A percentile compares a stretch with the other conserved stretches of the same genome.
Evolutionary conservation across 2,113 vertebrate genomes (phyloP).

Genomic region (Poeciliopsis turrubarensis): DNA sequence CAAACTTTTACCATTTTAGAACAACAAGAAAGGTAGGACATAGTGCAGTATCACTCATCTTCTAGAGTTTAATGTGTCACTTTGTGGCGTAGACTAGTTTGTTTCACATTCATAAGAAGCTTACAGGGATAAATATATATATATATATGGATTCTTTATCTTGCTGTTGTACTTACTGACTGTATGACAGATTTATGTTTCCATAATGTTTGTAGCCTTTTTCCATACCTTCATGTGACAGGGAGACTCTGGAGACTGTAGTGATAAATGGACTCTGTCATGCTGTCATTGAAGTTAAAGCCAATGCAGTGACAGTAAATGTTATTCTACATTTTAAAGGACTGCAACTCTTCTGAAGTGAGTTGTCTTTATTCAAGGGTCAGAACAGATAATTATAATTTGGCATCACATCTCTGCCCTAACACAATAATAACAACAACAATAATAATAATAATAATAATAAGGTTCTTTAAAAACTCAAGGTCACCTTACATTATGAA

Average conservation of each 20-base stretch:
- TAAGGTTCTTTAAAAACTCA: too few species aligned
- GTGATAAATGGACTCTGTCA: slow-evolving; percentile 65
- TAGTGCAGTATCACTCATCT: too few species aligned
- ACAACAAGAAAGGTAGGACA: too few species aligned
- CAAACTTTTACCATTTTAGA: too few species aligned
- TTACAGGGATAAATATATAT: slow-evolving; percentile 4
- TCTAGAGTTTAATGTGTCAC: too few species aligned
- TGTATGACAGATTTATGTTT: slow-evolving; percentile 32
- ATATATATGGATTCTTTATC: slow-evolving; percentile 10
- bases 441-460: too few species aligned
- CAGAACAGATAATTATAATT: not conserved
- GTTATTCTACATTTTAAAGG: slow-evolving; percentile 53
- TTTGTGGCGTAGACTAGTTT: too few species aligned
- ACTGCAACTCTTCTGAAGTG: slow-evolving; percentile 30
- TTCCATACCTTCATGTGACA: slow-evolving; percentile 39
- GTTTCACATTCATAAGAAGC: slow-evolving; percentile 6
- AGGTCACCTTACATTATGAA: too few species aligned
- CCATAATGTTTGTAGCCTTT: slow-evolving; percentile 12
- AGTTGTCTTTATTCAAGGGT: slow-evolving; percentile 2
- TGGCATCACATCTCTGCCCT: not conserved
- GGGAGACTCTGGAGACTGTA: slow-evolving; percentile 40
- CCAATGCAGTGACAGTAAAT: slow-evolving; percentile 59
- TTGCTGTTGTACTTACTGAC: slow-evolving; percentile 8
- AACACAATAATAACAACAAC: too few species aligned
- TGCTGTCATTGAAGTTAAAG: slow-evolving; percentile 53